A percentile compares a stretch with the other conserved stretches of the same genome.
Evolutionary conservation across 1,140 invertebrate species (phyloP).

Genomic region (Drosophila fuyamai): DNA sequence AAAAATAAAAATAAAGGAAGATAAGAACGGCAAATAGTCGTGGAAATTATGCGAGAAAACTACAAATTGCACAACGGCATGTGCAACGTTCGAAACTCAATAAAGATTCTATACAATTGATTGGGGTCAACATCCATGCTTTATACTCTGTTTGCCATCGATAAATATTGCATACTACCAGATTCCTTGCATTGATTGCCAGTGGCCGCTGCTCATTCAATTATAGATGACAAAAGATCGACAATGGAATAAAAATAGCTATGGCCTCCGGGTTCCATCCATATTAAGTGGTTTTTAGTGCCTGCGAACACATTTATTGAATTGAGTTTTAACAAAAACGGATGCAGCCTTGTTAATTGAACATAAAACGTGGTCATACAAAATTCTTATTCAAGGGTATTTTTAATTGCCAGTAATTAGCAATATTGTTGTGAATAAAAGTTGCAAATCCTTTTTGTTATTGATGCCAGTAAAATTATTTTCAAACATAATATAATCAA

Average conservation of each 20-base stretch:
- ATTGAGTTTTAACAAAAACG: background rate
- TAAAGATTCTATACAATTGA: slow-evolving; percentile 1
- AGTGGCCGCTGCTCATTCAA: slow-evolving; percentile 17
- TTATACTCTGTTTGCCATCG: background rate
- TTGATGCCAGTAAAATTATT: too few species aligned
- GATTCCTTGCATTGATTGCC: background rate
- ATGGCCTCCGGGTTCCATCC: background rate
- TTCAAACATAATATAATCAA: too few species aligned
- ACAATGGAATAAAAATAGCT: slow-evolving; percentile 12
- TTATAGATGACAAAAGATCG: slow-evolving; percentile 21
- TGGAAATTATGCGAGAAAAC: slow-evolving; percentile 10
- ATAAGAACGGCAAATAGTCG: background rate
- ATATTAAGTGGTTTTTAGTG: slow-evolving; percentile 20
- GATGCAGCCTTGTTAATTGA: slow-evolving; percentile 1
- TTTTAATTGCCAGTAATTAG: background rate
- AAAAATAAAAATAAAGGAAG: background rate
- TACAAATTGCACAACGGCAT: background rate
- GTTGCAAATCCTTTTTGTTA: too few species aligned
- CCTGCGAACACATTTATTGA: slow-evolving; percentile 2
- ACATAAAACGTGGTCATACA: slow-evolving; percentile 3
- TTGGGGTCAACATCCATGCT: background rate
- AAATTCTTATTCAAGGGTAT: background rate
- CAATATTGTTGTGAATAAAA: too few species aligned
- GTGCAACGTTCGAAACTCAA: slow-evolving; percentile 16
- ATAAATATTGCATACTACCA: slow-evolving; percentile 24